These are phyloP conservation scores for Oxyura jamaicensis DNA, from an alignment of 2,113 vertebrate genomes.

Conservation along the genomic window DNA sequence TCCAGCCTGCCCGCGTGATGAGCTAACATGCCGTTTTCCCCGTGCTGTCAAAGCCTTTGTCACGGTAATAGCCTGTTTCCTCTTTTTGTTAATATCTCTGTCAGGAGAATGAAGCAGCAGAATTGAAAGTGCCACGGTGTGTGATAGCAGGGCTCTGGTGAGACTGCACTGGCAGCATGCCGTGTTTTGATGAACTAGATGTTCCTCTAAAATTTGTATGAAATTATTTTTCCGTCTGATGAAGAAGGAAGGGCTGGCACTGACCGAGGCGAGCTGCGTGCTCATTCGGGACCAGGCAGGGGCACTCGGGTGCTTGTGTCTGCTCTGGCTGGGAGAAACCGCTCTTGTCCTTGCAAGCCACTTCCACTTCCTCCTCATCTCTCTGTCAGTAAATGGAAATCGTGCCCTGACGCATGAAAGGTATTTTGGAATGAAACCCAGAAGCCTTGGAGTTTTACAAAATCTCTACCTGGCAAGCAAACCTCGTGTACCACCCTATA, in stretches of 20 bases:
- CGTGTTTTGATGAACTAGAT: slow-evolving; percentile 59
- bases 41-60: slow-evolving; percentile 61
- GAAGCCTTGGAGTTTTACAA: background rate
- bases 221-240: slow-evolving; percentile 44
- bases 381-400: background rate
- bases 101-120: slow-evolving; percentile 54
- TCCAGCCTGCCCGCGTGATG: background rate
- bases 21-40: slow-evolving; percentile 47
- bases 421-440: background rate
- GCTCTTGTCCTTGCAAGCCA: background rate
- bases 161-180: background rate
- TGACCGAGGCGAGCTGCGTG: background rate
- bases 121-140: slow-evolving; percentile 51
- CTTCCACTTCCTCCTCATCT: background rate
- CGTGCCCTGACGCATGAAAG: background rate
- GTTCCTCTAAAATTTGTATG: slow-evolving; percentile 44
- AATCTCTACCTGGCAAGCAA: background rate
- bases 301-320: accelerated
- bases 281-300: background rate
- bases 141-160: slow-evolving; percentile 24
- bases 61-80: slow-evolving; percentile 51
- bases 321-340: background rate
- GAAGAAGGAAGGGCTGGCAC: background rate
- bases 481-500: background rate
- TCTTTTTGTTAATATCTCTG: slow-evolving; percentile 67